Conservation (phyloP, 2,113 vertebrate species). For the Vanacampus margaritifer region DNA sequence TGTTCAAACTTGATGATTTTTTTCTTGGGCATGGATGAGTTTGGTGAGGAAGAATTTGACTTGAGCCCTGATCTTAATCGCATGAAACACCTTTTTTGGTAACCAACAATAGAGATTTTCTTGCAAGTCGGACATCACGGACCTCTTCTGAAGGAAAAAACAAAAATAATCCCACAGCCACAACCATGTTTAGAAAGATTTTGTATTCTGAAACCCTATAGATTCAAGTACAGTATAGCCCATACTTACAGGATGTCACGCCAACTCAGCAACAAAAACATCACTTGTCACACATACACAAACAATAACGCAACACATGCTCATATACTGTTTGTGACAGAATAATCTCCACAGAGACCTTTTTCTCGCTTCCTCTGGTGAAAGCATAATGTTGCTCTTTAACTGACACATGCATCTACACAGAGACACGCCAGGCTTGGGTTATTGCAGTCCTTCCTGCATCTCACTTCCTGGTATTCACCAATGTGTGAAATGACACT, state of each 20-base stretch:
- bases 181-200: neutral
- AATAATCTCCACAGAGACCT: slow-evolving; percentile 29
- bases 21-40: neutral
- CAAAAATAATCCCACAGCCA: neutral
- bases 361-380: slow-evolving; percentile 35
- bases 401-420: slow-evolving; percentile 24
- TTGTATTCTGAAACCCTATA: neutral
- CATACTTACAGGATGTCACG: slow-evolving; percentile 50
- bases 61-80: neutral
- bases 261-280: slow-evolving; percentile 19
- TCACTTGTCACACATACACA: slow-evolving; percentile 37
- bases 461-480: slow-evolving; percentile 32
- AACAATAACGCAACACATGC: slow-evolving; percentile 15
- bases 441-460: slow-evolving; percentile 46
- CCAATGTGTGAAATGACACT: slow-evolving; percentile 43
- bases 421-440: slow-evolving; percentile 12
- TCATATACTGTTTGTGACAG: slow-evolving; percentile 6
- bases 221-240: slow-evolving; percentile 36
- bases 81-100: neutral
- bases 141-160: neutral
- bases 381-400: slow-evolving; percentile 3
- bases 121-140: neutral
- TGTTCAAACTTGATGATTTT: no score
- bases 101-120: neutral
- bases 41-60: neutral